These are phyloP conservation scores for Drepana falcataria DNA, from an alignment of 2,888 invertebrate species.

Conservation along the genomic window DNA sequence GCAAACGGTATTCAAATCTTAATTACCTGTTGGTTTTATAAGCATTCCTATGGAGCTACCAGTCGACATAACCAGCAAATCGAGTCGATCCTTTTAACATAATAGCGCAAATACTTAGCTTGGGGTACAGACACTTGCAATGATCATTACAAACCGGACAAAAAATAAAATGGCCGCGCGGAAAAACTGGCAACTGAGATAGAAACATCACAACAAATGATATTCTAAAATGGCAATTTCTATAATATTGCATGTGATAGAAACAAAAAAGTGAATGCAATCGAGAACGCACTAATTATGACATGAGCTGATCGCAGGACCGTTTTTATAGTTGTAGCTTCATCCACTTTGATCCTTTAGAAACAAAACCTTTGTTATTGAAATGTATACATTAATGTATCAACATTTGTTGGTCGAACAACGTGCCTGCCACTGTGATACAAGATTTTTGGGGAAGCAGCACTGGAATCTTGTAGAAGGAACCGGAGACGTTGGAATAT, in stretches of 20 bases:
- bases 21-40: neutral
- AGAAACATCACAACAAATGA: conserved; percentile 56
- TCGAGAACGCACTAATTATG: conserved; percentile 55
- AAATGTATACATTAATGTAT: too few species aligned
- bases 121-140: conserved; percentile 9
- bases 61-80: neutral
- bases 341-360: too few species aligned
- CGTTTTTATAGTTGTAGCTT: conserved; percentile 40
- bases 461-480: too few species aligned
- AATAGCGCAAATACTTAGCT: neutral
- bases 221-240: conserved; percentile 40
- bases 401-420: too few species aligned
- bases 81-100: neutral
- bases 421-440: too few species aligned
- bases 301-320: conserved; percentile 49
- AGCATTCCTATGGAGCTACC: neutral
- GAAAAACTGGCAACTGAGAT: conserved; percentile 47
- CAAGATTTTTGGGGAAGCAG: too few species aligned
- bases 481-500: too few species aligned
- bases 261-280: conserved; percentile 33
- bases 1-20: neutral
- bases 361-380: too few species aligned
- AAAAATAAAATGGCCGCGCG: conserved; percentile 35
- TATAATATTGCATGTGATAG: conserved; percentile 37
- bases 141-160: conserved; percentile 27